These are phyloP conservation scores for Emydoidea blandingii DNA, from an alignment of 2,797 vertebrate genomes.

Conservation along the genomic window DNA sequence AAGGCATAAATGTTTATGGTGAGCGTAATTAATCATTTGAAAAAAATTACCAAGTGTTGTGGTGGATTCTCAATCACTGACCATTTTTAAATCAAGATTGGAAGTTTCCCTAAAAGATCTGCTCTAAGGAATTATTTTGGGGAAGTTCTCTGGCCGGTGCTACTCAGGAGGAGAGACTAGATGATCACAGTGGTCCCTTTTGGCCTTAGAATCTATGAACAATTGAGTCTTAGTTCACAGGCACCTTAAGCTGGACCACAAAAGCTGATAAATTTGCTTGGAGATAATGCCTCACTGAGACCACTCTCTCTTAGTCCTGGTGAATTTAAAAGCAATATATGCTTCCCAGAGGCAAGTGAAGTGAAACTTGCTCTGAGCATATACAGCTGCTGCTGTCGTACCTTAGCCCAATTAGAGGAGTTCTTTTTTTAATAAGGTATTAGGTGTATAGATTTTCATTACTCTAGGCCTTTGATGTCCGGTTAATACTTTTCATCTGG, in stretches of 20 bases:
- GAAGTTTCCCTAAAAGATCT: not conserved
- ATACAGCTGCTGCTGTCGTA: not conserved
- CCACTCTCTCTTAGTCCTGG: not conserved
- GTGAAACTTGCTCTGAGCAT: not conserved
- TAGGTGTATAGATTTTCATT: not conserved
- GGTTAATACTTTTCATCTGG: not conserved
- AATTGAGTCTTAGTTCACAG: not conserved
- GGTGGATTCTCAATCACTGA: not conserved
- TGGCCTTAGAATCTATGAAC: not conserved
- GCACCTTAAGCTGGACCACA: not conserved
- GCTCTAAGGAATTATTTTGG: not conserved
- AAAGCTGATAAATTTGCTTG: constrained; percentile 8
- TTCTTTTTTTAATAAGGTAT: not conserved
- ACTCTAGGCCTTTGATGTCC: not conserved
- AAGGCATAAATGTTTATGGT: too few relatives aligned
- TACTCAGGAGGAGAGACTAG: not conserved
- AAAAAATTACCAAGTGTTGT: not conserved
- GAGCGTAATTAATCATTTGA: too few relatives aligned
- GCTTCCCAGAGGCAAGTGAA: not conserved
- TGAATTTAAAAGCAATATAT: not conserved
- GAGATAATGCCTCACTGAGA: not conserved
- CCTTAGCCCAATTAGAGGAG: not conserved
- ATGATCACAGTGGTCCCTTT: not conserved
- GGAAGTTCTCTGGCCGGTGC: not conserved
- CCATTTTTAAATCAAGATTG: not conserved